Evolutionary conservation across 2,888 invertebrate genomes (phyloP).

Genomic region (Phyllotreta cruciferae): DNA sequence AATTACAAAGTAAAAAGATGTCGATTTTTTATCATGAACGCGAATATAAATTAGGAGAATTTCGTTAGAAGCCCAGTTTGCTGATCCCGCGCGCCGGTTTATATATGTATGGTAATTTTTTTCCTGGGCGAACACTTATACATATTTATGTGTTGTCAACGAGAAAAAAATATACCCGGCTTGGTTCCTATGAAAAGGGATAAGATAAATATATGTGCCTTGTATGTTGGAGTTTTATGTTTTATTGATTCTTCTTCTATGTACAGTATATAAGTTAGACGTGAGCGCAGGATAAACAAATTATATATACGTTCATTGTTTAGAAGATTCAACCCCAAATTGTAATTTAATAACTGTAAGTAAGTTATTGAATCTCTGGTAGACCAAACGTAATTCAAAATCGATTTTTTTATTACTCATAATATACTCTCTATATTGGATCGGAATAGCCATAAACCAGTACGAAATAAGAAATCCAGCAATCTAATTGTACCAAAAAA

Average conservation of each 20-base stretch:
- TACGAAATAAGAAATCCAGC: too few relatives aligned
- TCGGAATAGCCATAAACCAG: too few relatives aligned
- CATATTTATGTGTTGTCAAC: conserved; percentile 17
- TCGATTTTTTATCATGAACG: conserved; percentile 15
- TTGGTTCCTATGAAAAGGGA: conserved; percentile 5
- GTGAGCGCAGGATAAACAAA: too few relatives aligned
- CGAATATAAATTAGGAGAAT: conserved; percentile 21
- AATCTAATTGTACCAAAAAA: too few relatives aligned
- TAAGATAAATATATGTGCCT: conserved; percentile 7
- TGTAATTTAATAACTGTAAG: too few relatives aligned
- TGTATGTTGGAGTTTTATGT: neutral
- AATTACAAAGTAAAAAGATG: conserved; percentile 10
- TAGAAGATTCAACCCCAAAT: too few relatives aligned
- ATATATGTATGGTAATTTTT: conserved; percentile 24
- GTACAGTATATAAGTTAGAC: too few relatives aligned
- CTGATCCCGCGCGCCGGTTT: conserved; percentile 5
- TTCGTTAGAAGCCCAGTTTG: conserved; percentile 18
- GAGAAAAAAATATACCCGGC: conserved; percentile 9
- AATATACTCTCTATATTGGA: too few relatives aligned
- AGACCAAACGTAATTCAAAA: too few relatives aligned
- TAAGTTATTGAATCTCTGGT: too few relatives aligned
- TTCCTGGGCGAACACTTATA: conserved; percentile 9
- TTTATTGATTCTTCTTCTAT: conserved; percentile 1
- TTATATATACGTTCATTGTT: too few relatives aligned
- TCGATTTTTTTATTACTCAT: too few relatives aligned